Evolutionary conservation across 2,888 invertebrate species (phyloP).

Genomic region (Metellina segmentata): DNA sequence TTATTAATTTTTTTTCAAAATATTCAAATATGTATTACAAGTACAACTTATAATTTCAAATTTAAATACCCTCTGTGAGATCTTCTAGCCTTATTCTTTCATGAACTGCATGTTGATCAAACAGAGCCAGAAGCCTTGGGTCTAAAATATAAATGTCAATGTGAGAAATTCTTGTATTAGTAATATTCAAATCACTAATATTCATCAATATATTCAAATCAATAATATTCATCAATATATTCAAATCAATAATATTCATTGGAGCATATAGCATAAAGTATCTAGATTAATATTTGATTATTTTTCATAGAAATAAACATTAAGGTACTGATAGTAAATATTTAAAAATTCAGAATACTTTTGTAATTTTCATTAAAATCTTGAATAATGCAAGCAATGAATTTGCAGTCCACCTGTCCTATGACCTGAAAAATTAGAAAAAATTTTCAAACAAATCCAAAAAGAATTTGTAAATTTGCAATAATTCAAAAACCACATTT

Average conservation of each 20-base stretch:
- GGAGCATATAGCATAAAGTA: not conserved
- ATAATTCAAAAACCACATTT: too few relatives aligned
- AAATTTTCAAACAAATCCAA: not conserved
- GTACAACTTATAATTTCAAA: not conserved
- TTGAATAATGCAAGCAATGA: constrained; percentile 80
- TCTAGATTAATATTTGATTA: not conserved
- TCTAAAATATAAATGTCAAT: constrained; percentile 36
- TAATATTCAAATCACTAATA: not conserved
- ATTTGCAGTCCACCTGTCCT: constrained; percentile 87
- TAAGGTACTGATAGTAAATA: not conserved
- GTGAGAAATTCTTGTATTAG: not conserved
- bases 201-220: too few relatives aligned
- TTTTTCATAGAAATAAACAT: not conserved
- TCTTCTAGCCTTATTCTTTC: constrained; percentile 90
- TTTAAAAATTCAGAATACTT: constrained; percentile 14
- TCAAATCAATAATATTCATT: not conserved
- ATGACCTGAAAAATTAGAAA: constrained; percentile 83
- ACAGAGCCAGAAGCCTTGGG: constrained; percentile 83
- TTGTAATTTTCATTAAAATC: constrained; percentile 44
- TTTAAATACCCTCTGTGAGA: constrained; percentile 84
- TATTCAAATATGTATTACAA: not conserved
- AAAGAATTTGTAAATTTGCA: too few relatives aligned
- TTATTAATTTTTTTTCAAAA: not conserved
- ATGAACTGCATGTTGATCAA: constrained; percentile 94
- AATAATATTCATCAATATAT: not conserved